Evolutionary conservation across 2,113 vertebrate genomes (phyloP).

Genomic region (Salvelinus namaycush): DNA sequence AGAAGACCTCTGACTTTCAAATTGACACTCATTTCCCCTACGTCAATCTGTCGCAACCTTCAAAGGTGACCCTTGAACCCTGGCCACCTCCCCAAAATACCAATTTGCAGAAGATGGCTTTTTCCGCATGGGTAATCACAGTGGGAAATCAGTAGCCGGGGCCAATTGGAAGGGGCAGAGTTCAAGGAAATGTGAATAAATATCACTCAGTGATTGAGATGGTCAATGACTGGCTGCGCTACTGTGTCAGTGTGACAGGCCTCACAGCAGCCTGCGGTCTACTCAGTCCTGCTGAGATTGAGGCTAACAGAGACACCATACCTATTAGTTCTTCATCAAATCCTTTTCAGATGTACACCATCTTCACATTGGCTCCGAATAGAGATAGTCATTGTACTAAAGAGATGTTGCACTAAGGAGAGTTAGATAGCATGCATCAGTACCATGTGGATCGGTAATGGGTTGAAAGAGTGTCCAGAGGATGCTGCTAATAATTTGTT

Average conservation of each 20-base stretch:
- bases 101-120: slow-evolving; percentile 8
- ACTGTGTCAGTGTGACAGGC: neutral
- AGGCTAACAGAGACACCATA: no score
- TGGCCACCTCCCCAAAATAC: neutral
- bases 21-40: slow-evolving; percentile 4
- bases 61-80: neutral
- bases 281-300: no score
- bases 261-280: neutral
- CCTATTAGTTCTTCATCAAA: neutral
- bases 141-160: neutral
- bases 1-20: neutral
- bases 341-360: neutral
- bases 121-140: neutral
- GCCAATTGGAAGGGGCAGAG: neutral
- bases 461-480: neutral
- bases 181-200: slow-evolving; percentile 1
- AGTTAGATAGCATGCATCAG: neutral
- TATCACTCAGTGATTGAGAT: neutral
- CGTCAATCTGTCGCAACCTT: neutral
- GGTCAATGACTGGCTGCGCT: neutral
- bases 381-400: neutral
- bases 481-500: slow-evolving; percentile 1
- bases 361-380: neutral
- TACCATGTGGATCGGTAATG: neutral
- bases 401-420: neutral